phyloP scores from a whole-genome alignment of 1,140 invertebrate genomes.

The Thalassaphorura encarpata region DNA sequence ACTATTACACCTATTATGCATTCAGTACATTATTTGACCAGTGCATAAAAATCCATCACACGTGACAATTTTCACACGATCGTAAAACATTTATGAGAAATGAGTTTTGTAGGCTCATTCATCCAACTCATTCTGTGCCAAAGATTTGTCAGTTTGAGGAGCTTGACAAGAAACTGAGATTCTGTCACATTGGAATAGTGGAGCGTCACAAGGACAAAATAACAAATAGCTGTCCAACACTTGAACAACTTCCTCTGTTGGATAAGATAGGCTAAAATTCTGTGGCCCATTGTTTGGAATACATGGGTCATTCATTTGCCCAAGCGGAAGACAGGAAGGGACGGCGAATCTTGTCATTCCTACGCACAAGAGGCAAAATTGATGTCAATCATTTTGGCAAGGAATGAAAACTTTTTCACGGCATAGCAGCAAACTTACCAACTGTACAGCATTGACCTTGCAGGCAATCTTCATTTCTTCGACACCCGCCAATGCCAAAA shows the following conservation, averaged over 20 bases:
- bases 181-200: conserved; percentile 9
- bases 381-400: too few species aligned
- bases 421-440: too few species aligned
- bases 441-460: conserved; percentile 17
- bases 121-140: too few species aligned
- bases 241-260: conserved; percentile 9
- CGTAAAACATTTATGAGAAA: too few species aligned
- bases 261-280: conserved; percentile 24
- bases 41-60: too few species aligned
- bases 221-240: conserved; percentile 12
- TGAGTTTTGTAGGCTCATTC: too few species aligned
- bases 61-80: too few species aligned
- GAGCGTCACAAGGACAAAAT: conserved; percentile 16
- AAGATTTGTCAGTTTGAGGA: not conserved
- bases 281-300: conserved; percentile 10
- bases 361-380: not conserved
- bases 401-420: too few species aligned
- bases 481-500: too few species aligned
- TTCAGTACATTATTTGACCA: too few species aligned
- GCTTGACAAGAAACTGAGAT: conserved; percentile 10
- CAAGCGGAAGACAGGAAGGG: conserved; percentile 16
- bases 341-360: conserved; percentile 22
- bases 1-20: too few species aligned
- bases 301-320: conserved; percentile 17
- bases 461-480: conserved; percentile 20